Evolutionary conservation across 2,888 invertebrate genomes (phyloP).

Genomic region (Matsumyia berberina): DNA sequence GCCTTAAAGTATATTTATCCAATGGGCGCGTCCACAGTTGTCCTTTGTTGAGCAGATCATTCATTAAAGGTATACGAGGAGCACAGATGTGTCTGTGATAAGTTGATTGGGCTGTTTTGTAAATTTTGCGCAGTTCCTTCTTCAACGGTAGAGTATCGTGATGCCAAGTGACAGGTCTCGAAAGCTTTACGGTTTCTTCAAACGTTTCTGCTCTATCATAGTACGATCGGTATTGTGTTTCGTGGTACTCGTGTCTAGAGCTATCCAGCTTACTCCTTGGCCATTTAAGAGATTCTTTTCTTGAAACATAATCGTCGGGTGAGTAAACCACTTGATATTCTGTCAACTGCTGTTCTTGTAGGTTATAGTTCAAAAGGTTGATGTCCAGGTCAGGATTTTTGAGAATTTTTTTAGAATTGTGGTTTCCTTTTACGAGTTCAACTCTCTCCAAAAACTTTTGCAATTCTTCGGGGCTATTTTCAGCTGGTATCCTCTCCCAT

Average conservation of each 20-base stretch:
- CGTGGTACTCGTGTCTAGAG: conserved; percentile 76
- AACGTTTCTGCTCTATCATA: conserved; percentile 79
- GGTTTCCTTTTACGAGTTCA: conserved; percentile 3
- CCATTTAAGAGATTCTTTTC: conserved; percentile 71
- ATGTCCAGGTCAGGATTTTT: conserved; percentile 67
- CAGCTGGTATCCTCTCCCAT: conserved; percentile 54
- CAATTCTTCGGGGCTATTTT: conserved; percentile 73
- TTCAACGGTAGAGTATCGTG: conserved; percentile 65
- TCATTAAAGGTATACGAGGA: conserved; percentile 73
- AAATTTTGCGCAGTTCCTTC: conserved; percentile 78
- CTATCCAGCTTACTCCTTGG: conserved; percentile 51
- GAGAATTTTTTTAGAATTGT: conserved; percentile 72
- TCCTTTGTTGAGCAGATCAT: conserved; percentile 75
- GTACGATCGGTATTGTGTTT: conserved; percentile 80
- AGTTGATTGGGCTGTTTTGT: conserved; percentile 77
- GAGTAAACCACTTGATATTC: conserved; percentile 77
- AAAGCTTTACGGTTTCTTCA: conserved; percentile 54
- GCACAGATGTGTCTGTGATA: conserved; percentile 79
- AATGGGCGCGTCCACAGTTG: conserved; percentile 78
- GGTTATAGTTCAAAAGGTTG: conserved; percentile 55
- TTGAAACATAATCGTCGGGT: conserved; percentile 77
- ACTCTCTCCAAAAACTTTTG: conserved; percentile 68
- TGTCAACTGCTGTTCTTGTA: conserved; percentile 62
- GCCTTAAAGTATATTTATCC: conserved; percentile 80
- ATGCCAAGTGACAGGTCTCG: conserved; percentile 58